Evolutionary conservation across 2,113 vertebrate species (phyloP), one percentile per base, ranked within the genome.

Genomic region (Oncorhynchus tshawytscha): DNA sequence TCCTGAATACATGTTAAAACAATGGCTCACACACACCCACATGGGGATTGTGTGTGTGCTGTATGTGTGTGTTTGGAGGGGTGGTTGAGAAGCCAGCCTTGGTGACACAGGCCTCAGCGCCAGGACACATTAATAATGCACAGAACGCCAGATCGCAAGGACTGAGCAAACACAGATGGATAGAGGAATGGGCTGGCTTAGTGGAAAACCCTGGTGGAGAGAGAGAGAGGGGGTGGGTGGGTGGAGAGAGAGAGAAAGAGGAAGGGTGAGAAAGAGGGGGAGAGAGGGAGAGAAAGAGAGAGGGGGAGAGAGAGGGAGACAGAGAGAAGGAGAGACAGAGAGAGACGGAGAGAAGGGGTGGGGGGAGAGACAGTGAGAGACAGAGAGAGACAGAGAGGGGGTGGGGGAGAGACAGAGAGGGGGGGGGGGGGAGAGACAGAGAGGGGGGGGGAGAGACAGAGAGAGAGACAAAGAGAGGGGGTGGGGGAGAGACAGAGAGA

Each of bases 141-240:
- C 84, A 88, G 86, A 69, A 82, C 78, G 80, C 81, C 91, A 91
- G 39, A 39, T 39, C 7, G 39, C 39, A 9, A 39, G 92, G 89
- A 91, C 90, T 87, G 88, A 92, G 90, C 89, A 93, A 93, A 94
- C 89, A 91, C 83, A 86, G 81, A 75, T 90, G 91, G 88, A 94
- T 85, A 84, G 88, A 72, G 87, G 65, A 73, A n/a, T 69, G 39
- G 39, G 39, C 39, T 39, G 39, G 73, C 79, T 72, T 31, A 78
- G 71, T 54, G 7, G 3, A 12, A 9, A n/a, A 68, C 27, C 27
- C 5, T 12, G 27, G 18, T 39, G 12, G 72, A 76, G 70, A 62
- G 70, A 48, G 25, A 39, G 59, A 69, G 18, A 31, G 18, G 54
- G 54, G 31, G 79, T 39, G 27, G 27, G 0, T 0, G 82, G 34